Evolutionary conservation across 2,797 vertebrate genomes (phyloP), one percentile per base, ranked within the genome.

Genomic region (Okamejei kenojei): DNA sequence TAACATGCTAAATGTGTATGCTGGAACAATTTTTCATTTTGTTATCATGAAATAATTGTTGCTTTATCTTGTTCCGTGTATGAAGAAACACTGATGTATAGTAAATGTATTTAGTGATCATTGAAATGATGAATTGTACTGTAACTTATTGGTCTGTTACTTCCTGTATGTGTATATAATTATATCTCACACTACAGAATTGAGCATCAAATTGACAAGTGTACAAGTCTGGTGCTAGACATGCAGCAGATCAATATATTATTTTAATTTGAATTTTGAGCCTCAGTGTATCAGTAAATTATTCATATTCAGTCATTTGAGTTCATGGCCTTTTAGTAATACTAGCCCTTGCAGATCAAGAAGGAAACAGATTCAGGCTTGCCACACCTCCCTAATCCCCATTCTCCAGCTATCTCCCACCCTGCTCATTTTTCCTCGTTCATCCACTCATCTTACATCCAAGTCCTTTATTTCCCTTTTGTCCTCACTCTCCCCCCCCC

Each of bases 101-200:
- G n/a, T 65, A 88, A 68, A 68, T 88, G 61, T 32, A 29, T 63
- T 88, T 35, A 88, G 84, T 35, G 35, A 61, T 65, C 61, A 65
- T 23, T 88, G 84, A 35, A n/a, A 68, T 68, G 61, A 21, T 17
- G 11, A 76, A 88, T 2, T 61, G 54, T 61, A 23, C 81, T 84
- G 10, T 84, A 68, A 68, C 61, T 86, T 65, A 65, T 86, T 63
- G 61, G 17, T n/a, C 26, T 32, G 11, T 11, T 7, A 63, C 26
- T 19, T 68, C n/a, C n/a, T 68, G 84, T 63, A 32, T 65, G 61
- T 88, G n/a, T 86, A 63, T 65, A 63, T 65, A 88, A 88, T 88
- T 88, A 63, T 65, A 63, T 15, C 63, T 88, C n/a, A 88, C 61
- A 19, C 84, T 65, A 35, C 84, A 35, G 61, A 35, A 68, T 9